A percentile compares a stretch with the other conserved stretches of the same genome.
These are phyloP conservation scores for Anseranas semipalmata DNA, from an alignment of 2,113 vertebrate genomes.

Conservation along the genomic window DNA sequence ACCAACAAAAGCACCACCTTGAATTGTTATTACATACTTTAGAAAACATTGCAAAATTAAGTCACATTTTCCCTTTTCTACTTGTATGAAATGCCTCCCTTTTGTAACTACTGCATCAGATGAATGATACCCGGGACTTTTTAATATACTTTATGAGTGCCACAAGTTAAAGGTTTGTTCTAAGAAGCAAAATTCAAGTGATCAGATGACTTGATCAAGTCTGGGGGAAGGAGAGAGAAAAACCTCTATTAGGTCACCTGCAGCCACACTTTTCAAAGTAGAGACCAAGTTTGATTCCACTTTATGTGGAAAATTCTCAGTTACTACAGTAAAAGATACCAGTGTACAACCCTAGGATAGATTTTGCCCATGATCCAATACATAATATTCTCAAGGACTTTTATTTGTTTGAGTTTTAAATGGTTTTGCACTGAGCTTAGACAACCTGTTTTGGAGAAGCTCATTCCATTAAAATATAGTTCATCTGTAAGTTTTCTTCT, in stretches of 20 bases:
- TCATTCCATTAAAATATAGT: background rate
- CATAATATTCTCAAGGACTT: background rate
- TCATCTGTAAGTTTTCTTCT: background rate
- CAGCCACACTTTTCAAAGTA: background rate
- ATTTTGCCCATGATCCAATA: background rate
- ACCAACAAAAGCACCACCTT: background rate
- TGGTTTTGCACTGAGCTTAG: background rate
- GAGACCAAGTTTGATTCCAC: background rate
- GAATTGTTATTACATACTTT: background rate
- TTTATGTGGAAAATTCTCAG: background rate
- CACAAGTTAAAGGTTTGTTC: background rate
- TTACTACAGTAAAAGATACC: background rate
- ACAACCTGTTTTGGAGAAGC: background rate
- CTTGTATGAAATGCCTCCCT: background rate
- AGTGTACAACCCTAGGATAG: background rate
- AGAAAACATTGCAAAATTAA: background rate
- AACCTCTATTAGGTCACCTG: background rate
- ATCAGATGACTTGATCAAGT: background rate
- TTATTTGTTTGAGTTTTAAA: background rate
- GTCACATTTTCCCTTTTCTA: background rate
- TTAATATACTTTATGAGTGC: fast-evolving
- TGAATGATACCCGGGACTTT: background rate
- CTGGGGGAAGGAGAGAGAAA: fast-evolving
- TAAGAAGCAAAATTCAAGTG: background rate
- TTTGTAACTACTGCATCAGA: background rate